Conservation (phyloP, 2,888 invertebrate species). For the Cremastobaeus sp. region DNA sequence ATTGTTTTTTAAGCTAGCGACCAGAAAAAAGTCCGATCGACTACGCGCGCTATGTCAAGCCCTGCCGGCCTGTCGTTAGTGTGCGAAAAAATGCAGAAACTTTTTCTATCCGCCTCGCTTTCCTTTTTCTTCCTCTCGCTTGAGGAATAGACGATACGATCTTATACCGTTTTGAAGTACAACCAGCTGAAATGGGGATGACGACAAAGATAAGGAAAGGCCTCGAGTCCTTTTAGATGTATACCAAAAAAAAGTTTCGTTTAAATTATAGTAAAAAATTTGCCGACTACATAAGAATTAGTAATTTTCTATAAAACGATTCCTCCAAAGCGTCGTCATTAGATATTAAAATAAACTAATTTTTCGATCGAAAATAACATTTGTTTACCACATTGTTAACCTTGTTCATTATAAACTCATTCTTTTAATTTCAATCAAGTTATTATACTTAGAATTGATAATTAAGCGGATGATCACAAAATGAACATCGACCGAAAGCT, state of each 20-base stretch:
- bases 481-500: too few species aligned
- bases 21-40: constrained; percentile 36
- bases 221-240: not conserved
- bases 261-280: too few species aligned
- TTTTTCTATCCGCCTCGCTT: not conserved
- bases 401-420: too few species aligned
- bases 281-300: too few species aligned
- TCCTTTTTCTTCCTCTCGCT: constrained; percentile 20
- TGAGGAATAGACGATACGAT: constrained; percentile 48
- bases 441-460: too few species aligned
- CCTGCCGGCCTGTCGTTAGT: constrained; percentile 49
- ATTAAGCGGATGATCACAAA: too few species aligned
- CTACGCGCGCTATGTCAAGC: constrained; percentile 20
- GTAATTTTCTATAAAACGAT: too few species aligned
- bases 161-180: constrained; percentile 15
- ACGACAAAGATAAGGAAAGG: constrained; percentile 13
- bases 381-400: too few species aligned
- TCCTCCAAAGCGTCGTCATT: too few species aligned
- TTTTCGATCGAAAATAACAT: too few species aligned
- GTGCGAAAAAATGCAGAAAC: constrained; percentile 46
- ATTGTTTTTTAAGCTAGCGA: constrained; percentile 32
- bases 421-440: too few species aligned
- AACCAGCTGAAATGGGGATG: constrained; percentile 4
- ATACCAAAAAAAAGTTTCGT: not conserved
- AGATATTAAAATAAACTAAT: too few species aligned